Evolutionary conservation across 1,140 invertebrate species (phyloP).

Genomic region (Mya arenaria): DNA sequence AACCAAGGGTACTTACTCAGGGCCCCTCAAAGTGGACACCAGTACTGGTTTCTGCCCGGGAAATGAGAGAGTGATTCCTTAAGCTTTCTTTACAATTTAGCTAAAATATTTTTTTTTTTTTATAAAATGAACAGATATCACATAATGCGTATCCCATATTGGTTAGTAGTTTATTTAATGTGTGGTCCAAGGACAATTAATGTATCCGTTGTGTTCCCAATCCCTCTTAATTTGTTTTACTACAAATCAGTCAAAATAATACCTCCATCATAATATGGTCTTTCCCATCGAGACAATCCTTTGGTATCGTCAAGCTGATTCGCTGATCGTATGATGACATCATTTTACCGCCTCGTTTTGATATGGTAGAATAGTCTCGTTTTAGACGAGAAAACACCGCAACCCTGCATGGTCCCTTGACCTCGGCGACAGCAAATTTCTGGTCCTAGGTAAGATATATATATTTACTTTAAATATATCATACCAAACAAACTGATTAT

Average conservation of each 20-base stretch:
- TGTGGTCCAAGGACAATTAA: background rate
- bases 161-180: background rate
- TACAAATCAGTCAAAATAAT: background rate
- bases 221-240: background rate
- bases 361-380: slow-evolving; percentile 73
- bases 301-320: slow-evolving; percentile 69
- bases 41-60: too few relatives aligned
- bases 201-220: background rate
- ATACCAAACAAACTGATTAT: background rate
- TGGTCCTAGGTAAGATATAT: slow-evolving; percentile 70
- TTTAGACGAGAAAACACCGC: slow-evolving; percentile 77
- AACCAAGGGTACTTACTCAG: background rate
- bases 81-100: background rate
- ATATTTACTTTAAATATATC: too few relatives aligned
- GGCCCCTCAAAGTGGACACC: background rate
- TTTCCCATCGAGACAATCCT: slow-evolving; percentile 68
- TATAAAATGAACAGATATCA: background rate
- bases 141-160: background rate
- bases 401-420: slow-evolving; percentile 65
- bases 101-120: background rate
- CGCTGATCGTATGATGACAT: slow-evolving; percentile 75
- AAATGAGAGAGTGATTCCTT: background rate
- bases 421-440: slow-evolving; percentile 76
- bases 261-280: slow-evolving; percentile 77
- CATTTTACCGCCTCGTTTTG: slow-evolving; percentile 66